phyloP scores from a whole-genome alignment of 2,888 invertebrate species.

The Athetis lepigone region DNA sequence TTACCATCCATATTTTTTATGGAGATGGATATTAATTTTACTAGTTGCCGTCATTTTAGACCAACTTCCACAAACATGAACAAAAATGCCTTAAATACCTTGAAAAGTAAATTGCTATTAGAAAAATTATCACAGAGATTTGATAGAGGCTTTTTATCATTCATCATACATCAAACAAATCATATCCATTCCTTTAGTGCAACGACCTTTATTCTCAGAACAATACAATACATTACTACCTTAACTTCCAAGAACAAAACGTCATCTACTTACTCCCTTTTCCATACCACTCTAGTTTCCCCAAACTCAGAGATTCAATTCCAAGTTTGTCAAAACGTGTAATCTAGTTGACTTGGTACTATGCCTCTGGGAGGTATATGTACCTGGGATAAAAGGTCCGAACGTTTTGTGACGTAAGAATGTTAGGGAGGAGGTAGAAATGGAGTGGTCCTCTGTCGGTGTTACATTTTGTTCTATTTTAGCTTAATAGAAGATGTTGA shows the following conservation, averaged over 20 bases:
- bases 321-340: slow-evolving; percentile 54
- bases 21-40: too few relatives aligned
- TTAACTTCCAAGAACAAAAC: neutral
- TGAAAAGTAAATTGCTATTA: too few relatives aligned
- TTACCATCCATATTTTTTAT: too few relatives aligned
- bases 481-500: too few relatives aligned
- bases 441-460: too few relatives aligned
- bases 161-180: too few relatives aligned
- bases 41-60: too few relatives aligned
- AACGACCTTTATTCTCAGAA: neutral
- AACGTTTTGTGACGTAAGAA: slow-evolving; percentile 18
- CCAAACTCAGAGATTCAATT: slow-evolving; percentile 52
- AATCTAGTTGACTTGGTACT: slow-evolving; percentile 46
- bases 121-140: too few relatives aligned
- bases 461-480: too few relatives aligned
- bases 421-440: neutral
- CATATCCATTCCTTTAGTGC: neutral
- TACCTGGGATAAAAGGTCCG: slow-evolving; percentile 45
- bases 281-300: slow-evolving; percentile 23
- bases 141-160: too few relatives aligned
- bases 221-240: neutral
- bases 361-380: slow-evolving; percentile 47
- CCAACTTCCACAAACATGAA: too few relatives aligned
- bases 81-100: too few relatives aligned
- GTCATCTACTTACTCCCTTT: slow-evolving; percentile 9